Conservation (phyloP, 2,888 invertebrate species). For the Drosophila putrida region DNA sequence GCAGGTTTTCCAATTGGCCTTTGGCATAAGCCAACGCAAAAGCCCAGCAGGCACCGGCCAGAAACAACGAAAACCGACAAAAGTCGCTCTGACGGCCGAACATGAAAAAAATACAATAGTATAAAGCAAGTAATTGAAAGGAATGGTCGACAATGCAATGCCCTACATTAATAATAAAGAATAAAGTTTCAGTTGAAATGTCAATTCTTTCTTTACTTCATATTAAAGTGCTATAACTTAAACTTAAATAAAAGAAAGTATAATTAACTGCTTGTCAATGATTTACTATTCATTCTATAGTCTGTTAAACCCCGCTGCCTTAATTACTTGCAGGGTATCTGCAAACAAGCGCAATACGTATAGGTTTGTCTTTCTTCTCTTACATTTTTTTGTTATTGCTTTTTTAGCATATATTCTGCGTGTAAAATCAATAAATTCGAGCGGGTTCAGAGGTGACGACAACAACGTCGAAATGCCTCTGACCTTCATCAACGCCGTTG, state of each 20-base stretch:
- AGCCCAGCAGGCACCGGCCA: slow-evolving; percentile 58
- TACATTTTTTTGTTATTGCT: slow-evolving; percentile 22
- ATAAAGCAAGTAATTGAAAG: not conserved
- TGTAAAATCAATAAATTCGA: slow-evolving; percentile 80
- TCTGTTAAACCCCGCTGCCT: not conserved
- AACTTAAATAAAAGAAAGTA: no score
- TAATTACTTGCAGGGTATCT: slow-evolving; percentile 24
- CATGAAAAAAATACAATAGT: slow-evolving; percentile 25
- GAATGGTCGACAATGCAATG: slow-evolving; percentile 5
- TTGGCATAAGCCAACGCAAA: slow-evolving; percentile 75
- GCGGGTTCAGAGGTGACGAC: slow-evolving; percentile 80
- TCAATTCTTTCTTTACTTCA: no score
- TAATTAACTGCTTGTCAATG: no score
- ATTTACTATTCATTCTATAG: not conserved
- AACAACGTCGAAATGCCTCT: slow-evolving; percentile 68
- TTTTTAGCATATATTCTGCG: slow-evolving; percentile 42
- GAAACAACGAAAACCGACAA: slow-evolving; percentile 57
- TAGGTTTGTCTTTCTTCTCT: slow-evolving; percentile 28
- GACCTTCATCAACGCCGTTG: slow-evolving; percentile 61
- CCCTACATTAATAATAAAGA: slow-evolving; percentile 15
- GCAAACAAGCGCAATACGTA: slow-evolving; percentile 39
- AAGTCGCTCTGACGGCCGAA: slow-evolving; percentile 59
- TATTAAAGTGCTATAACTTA: not conserved
- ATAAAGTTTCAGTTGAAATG: no score
- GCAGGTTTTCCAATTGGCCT: slow-evolving; percentile 74